Percentiles rank a stretch among this genome's conserved stretches.
phyloP scores from a whole-genome alignment of 2,113 vertebrate genomes.

The Leptobrachium leishanense region DNA sequence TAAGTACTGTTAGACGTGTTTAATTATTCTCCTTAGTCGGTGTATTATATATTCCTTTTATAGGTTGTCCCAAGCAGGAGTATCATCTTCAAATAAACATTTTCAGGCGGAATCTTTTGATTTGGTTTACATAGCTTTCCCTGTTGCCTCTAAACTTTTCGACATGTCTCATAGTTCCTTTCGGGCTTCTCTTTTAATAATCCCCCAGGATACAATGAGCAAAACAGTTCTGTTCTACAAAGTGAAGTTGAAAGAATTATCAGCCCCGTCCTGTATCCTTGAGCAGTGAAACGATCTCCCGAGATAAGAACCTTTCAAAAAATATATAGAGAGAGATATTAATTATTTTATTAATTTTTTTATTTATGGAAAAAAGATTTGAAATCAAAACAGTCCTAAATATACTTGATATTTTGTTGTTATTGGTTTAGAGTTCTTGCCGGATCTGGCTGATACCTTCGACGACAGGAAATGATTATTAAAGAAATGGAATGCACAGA shows the following conservation, averaged over 20 bases:
- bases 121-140: conserved; percentile 39
- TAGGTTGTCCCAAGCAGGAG: conserved; percentile 19
- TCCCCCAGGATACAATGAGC: conserved; percentile 36
- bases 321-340: conserved; percentile 4
- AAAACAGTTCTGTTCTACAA: conserved; percentile 45
- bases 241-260: conserved; percentile 25
- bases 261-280: conserved; percentile 18
- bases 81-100: conserved; percentile 33
- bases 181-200: conserved; percentile 20
- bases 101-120: conserved; percentile 34
- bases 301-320: conserved; percentile 33
- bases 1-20: conserved; percentile 14
- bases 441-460: not conserved
- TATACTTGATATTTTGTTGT: conserved; percentile 6
- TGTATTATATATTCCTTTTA: conserved; percentile 37
- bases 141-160: conserved; percentile 45
- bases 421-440: conserved; percentile 20
- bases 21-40: conserved; percentile 35
- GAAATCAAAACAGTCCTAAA: not conserved
- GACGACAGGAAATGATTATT: conserved; percentile 6
- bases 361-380: not conserved
- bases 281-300: conserved; percentile 24
- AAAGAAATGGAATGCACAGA: not conserved
- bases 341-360: conserved; percentile 2
- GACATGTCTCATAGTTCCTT: conserved; percentile 21